Percentiles rank a stretch among this genome's conserved stretches.
Evolutionary conservation across 2,888 invertebrate species (phyloP).

Genomic region (Lasioglossum calceatum): DNA sequence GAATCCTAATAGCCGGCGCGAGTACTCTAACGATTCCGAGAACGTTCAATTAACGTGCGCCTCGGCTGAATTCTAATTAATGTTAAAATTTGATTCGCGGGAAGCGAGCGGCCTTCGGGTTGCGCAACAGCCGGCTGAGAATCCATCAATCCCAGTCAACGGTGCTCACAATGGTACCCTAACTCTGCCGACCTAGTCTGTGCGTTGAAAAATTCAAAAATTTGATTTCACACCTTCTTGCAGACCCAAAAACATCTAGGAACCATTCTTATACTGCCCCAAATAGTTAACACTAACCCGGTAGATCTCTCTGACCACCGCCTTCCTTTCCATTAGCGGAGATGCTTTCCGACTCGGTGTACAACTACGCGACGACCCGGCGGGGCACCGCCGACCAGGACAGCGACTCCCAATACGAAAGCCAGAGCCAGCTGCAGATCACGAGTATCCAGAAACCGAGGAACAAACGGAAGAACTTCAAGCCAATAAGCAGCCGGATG

Average conservation of each 20-base stretch:
- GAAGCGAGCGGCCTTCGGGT: slow-evolving; percentile 47
- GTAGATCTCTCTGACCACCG: slow-evolving; percentile 17
- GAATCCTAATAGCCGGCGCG: slow-evolving; percentile 39
- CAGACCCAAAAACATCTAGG: not conserved
- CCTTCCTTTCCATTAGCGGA: slow-evolving; percentile 78
- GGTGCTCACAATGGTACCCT: not conserved
- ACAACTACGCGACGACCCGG: slow-evolving; percentile 83
- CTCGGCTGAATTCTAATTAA: slow-evolving; percentile 66
- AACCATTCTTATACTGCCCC: not conserved
- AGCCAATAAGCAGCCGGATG: slow-evolving; percentile 84
- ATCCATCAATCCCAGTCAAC: slow-evolving; percentile 28
- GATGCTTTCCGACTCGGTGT: slow-evolving; percentile 84
- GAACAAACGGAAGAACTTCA: slow-evolving; percentile 86
- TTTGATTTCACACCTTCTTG: not conserved
- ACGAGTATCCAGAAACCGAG: slow-evolving; percentile 81
- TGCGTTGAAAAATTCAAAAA: not conserved
- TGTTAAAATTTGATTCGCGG: slow-evolving; percentile 68
- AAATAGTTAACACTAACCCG: not conserved
- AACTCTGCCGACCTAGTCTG: not conserved
- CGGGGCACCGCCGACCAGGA: slow-evolving; percentile 82
- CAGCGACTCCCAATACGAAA: slow-evolving; percentile 82
- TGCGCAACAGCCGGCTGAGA: slow-evolving; percentile 30
- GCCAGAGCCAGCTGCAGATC: slow-evolving; percentile 79
- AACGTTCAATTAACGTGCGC: slow-evolving; percentile 56
- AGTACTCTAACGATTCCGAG: slow-evolving; percentile 37